Base-by-base conservation (phyloP, 2,113 vertebrate species). In the Cynopterus brachyotis region DNA sequence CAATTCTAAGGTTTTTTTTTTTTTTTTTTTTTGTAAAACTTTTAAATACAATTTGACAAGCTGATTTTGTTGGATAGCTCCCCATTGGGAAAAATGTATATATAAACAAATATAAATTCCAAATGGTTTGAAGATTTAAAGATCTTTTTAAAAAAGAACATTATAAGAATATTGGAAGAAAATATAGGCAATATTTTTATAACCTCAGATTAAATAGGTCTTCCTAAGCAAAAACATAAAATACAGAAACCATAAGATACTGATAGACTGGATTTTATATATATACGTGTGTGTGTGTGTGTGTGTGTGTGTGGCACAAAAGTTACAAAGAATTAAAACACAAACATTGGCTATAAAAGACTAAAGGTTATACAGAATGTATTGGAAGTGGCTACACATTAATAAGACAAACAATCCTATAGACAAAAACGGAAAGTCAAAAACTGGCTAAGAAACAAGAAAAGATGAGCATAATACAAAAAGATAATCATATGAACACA, bases 181-280 rank as follows among this genome's bases (percentile, higher is more conserved):
- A 87, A 67, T 6, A 6, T 28, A 78, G 40, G 10, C 66, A 73
- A 67, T 66, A 75, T 47, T 88, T 87, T 95, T 75, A n/a, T 73
- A 80, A 81, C 26, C 19, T 91, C 64, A 75, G 13, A 50, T 80
- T 53, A 73, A 85, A 85, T 85, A 62, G 4, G 1, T 40, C 72
- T 67, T 86, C 82, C 47, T 82, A 82, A 55, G 28, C 8, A 35
- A 95, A 95, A 70, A 87, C 40, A 81, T 67, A 69, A 88, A 76
- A 53, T 67, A 35, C 16, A 76, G 32, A 75, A 87, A 35, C n/a
- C 24, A 40, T 82, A 40, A 60, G 69, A 88, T 76, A 82, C 8
- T 92, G 59, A 64, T 67, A 73, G 3, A 80, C 19, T 55, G 11
- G 5, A 80, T 87, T 45, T 32, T 26, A 47, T 67, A 86, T n/a